Base-by-base conservation (phyloP, 2,888 invertebrate species). In the Eristalinus aeneus region DNA sequence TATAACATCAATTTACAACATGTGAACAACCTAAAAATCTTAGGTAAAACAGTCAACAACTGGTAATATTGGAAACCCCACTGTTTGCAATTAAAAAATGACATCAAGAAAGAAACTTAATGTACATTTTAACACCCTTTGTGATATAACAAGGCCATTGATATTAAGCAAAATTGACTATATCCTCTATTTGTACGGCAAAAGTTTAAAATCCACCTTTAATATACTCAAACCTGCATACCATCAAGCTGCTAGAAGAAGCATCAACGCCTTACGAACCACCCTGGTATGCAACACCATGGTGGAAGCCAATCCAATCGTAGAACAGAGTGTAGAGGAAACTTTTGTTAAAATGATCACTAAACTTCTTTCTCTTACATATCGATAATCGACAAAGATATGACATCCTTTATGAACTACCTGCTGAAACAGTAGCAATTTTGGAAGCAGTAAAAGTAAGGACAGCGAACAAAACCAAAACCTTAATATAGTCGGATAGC, bases 221-320 rank as follows among this genome's bases (percentile, higher is more conserved):
- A 72, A 46, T 4, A 1, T 32, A 2, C 53, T 72, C 8, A 63
- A 63, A 72, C 31, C 34, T 31, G 53, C 22, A 3, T 53, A 72
- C 8, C 46, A 72, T 5, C 72, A 72, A 53, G 53, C 61, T 6
- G 20, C 23, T 9, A 63, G 63, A 32, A 54, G 23, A 8, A 72
- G 46, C n/a, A 46, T 16, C 46, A 46, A 53, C n/a, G 22, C 54
- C 16, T 68, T 22, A 32, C 61, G 32, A 1, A 72, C 32, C 8
- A n/a, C 32, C 9, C 36, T 32, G 2, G 23, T 63, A 9, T 10
- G 32, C 10, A 22, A 63, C 34, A 23, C 11, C 2, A 53, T 53
- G 12, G 23, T 46, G 32, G 32, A 63, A 72, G 20, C 22, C 4
- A 53, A 32, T 8, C 54, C 32, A 39, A 72, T 32, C n/a, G 12